These are phyloP conservation scores for Sciurus vulgaris DNA, from an alignment of 2,797 vertebrate genomes.

Conservation along the genomic window DNA sequence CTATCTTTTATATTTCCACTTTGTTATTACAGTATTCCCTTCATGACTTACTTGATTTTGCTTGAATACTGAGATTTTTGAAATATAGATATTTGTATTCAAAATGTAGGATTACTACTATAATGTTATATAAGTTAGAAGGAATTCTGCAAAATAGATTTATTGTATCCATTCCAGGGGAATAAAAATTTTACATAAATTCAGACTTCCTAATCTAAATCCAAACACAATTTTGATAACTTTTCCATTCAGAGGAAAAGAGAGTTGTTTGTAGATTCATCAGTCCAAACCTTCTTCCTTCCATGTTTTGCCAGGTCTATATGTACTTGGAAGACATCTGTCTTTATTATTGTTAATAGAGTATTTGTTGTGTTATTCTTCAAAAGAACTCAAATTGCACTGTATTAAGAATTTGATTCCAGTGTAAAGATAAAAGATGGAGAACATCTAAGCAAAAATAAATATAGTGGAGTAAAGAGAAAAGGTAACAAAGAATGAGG, in stretches of 20 bases:
- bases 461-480: not conserved
- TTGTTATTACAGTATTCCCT: slow-evolving; percentile 23
- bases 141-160: not conserved
- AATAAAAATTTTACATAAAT: slow-evolving; percentile 49
- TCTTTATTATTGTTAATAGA: slow-evolving; percentile 36
- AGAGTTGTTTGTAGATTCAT: not conserved
- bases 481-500: not conserved
- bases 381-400: not conserved
- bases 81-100: slow-evolving; percentile 31
- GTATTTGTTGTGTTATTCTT: not conserved
- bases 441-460: slow-evolving; percentile 42
- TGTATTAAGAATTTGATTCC: slow-evolving; percentile 3
- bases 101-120: slow-evolving; percentile 4
- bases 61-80: slow-evolving; percentile 37
- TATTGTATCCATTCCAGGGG: slow-evolving; percentile 2
- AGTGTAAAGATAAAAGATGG: slow-evolving; percentile 28
- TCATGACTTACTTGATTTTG: slow-evolving; percentile 46
- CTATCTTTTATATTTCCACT: slow-evolving; percentile 47
- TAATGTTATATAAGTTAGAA: slow-evolving; percentile 26
- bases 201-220: slow-evolving; percentile 20
- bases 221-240: not conserved
- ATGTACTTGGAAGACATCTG: not conserved
- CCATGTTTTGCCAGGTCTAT: slow-evolving; percentile 16
- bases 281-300: not conserved
- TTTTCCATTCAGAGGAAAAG: slow-evolving; percentile 35